A percentile compares a stretch with the other conserved stretches of the same genome.
phyloP scores from a whole-genome alignment of 2,797 vertebrate species.

The Mus spretus region DNA sequence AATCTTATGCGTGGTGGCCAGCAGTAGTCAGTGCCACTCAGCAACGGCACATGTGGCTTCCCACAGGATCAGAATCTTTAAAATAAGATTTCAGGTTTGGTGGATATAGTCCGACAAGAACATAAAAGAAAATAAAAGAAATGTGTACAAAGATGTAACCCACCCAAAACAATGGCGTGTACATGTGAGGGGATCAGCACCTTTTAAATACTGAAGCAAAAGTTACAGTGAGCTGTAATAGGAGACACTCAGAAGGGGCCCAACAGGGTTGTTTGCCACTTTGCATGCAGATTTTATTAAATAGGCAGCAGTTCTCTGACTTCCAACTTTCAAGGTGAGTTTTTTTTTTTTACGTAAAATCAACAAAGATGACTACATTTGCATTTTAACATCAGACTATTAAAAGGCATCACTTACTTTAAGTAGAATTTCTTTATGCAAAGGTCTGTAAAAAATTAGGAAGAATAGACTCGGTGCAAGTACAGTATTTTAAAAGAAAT shows the following conservation, averaged over 20 bases:
- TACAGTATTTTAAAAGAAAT: constrained; percentile 1
- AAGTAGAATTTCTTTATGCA: not conserved
- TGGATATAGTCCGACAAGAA: not conserved
- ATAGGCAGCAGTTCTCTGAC: not conserved
- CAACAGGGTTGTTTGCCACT: fast-evolving
- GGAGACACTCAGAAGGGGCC: not conserved
- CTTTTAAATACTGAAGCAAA: not conserved
- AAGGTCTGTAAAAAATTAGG: not conserved
- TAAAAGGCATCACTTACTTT: constrained; percentile 4
- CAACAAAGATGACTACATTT: not conserved
- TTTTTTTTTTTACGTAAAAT: not conserved
- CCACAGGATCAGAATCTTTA: not conserved
- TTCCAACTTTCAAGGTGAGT: constrained; percentile 16
- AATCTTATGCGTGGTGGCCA: too few relatives aligned
- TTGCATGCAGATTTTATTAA: not conserved
- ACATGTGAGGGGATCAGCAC: not conserved
- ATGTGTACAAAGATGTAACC: not conserved
- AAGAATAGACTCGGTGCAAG: not conserved
- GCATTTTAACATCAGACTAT: not conserved
- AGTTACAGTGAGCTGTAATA: not conserved
- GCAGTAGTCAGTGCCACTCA: too few relatives aligned
- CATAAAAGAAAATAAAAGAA: not conserved
- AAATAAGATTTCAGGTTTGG: not conserved
- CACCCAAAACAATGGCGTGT: not conserved
- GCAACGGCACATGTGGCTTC: too few relatives aligned